Percentiles rank a stretch among this genome's conserved stretches.
phyloP scores from a whole-genome alignment of 2,113 vertebrate genomes.

The Ardeotis arabs region DNA sequence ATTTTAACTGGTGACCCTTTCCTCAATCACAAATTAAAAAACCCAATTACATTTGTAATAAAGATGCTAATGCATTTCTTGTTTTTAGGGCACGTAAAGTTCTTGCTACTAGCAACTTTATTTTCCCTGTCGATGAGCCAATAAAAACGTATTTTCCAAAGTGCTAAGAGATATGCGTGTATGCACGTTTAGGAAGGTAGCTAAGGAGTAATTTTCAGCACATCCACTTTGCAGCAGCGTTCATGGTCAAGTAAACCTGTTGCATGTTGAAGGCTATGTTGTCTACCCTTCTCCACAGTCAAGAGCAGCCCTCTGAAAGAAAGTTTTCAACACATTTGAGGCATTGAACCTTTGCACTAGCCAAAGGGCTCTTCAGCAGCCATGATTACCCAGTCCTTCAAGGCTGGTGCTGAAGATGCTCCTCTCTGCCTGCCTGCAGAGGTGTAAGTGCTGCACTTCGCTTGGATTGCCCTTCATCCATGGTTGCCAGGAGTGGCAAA shows the following conservation, averaged over 20 bases:
- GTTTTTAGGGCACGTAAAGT: constrained; percentile 63
- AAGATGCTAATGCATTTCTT: constrained; percentile 82
- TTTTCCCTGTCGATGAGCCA: neutral
- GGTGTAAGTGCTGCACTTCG: neutral
- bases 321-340: neutral
- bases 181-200: neutral
- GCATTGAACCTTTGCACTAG: neutral
- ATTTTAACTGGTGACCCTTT: constrained; percentile 79
- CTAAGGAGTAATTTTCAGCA: neutral
- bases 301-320: neutral
- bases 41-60: constrained; percentile 81
- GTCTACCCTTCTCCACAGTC: neutral
- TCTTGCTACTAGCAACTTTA: constrained; percentile 49
- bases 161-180: neutral
- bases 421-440: neutral
- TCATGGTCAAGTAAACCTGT: neutral
- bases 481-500: neutral
- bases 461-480: neutral
- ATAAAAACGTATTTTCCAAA: constrained; percentile 22
- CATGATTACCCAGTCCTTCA: neutral
- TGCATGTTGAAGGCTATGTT: too few species aligned
- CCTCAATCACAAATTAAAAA: constrained; percentile 76
- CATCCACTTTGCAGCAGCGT: neutral
- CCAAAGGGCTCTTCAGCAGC: neutral
- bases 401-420: neutral